Percentiles rank a stretch among this genome's conserved stretches.
Conservation (phyloP, 2,797 vertebrate species). For the Chelon auratus region DNA sequence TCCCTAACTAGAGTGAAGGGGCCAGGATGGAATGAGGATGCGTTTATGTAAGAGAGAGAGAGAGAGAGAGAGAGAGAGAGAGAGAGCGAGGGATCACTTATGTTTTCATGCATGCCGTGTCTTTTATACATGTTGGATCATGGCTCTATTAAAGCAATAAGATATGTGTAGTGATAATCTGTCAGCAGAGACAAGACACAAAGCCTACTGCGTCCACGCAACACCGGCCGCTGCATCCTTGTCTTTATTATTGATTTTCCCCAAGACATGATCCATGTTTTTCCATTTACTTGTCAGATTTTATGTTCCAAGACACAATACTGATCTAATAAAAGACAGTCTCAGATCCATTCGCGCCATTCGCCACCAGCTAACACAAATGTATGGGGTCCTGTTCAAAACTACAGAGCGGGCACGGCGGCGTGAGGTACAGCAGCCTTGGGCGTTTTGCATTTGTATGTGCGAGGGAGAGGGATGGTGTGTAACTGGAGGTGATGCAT, state of each 20-base stretch:
- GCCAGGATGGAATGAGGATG: not conserved
- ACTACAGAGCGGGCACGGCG: conserved; percentile 9
- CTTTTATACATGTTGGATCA: conserved; percentile 36
- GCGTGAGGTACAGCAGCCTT: conserved; percentile 29
- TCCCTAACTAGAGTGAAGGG: conserved; percentile 25
- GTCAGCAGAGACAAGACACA: conserved; percentile 58
- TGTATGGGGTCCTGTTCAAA: conserved; percentile 44
- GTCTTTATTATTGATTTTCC: conserved; percentile 69
- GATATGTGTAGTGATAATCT: conserved; percentile 59
- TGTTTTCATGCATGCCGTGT: conserved; percentile 11
- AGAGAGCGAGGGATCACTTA: conserved; percentile 2
- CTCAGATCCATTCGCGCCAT: conserved; percentile 50
- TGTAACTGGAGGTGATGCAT: conserved; percentile 24
- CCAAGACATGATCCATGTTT: conserved; percentile 74
- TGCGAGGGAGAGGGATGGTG: conserved; percentile 23
- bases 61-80: not conserved
- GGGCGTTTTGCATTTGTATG: conserved; percentile 44
- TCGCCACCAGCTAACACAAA: conserved; percentile 63
- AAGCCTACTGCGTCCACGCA: conserved; percentile 38
- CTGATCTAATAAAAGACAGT: conserved; percentile 72
- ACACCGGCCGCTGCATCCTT: conserved; percentile 43
- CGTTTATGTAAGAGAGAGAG: conserved; percentile 1
- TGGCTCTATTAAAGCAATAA: conserved; percentile 71
- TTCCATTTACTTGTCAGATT: conserved; percentile 79
- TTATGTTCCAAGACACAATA: conserved; percentile 76